Evolutionary conservation across 2,113 vertebrate species (phyloP), one percentile per base, ranked within the genome.

Genomic region (Oenanthe melanoleuca): DNA sequence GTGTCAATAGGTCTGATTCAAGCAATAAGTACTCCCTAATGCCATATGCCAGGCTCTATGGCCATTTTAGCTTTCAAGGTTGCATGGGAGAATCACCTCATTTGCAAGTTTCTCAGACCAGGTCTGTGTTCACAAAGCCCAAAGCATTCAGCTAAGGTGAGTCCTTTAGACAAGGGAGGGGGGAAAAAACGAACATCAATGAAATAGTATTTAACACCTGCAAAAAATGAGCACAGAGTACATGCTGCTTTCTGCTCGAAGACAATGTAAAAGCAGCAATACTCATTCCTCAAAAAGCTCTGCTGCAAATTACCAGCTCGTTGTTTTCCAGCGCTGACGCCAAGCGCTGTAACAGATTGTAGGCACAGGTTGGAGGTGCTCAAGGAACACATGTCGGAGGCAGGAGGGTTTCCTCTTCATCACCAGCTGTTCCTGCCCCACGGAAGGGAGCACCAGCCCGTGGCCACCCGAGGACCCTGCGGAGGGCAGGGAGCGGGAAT

Each of bases 221-320:
- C 40, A 61, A 84, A 69, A 65, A 69, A 2, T 4, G 37, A 89
- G 57, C 49, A 65, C 22, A 50, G 74, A 55, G 21, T 42, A 80
- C 79, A 55, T 20, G 74, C 70, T 93, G 63, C 63, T 73, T 95
- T 77, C 79, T 70, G 55, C 85, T 90, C 7, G 8, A 82, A 82
- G 79, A 94, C 74, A 69, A 77, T n/a, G 57, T 82, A 89, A 93
- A 82, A 93, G 45, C 63, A 86, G n/a, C 44, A 75, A 75, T 22
- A 33, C 8, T 61, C 78, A 85, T 88, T 89, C 61, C 59, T 94
- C 88, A 92, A 65, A 89, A 73, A 88, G 37, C 66, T 65, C 49
- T 75, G 45, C 12, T 61, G 67, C 55, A 80, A 89, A 85, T 72
- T 85, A 53, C 53, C 57, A 40, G 20, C n/a, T 49, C 0, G 0